Evolutionary conservation across 1,140 invertebrate species (phyloP), one percentile per base, ranked within the genome.

Genomic region (Phymastichus coffea): DNA sequence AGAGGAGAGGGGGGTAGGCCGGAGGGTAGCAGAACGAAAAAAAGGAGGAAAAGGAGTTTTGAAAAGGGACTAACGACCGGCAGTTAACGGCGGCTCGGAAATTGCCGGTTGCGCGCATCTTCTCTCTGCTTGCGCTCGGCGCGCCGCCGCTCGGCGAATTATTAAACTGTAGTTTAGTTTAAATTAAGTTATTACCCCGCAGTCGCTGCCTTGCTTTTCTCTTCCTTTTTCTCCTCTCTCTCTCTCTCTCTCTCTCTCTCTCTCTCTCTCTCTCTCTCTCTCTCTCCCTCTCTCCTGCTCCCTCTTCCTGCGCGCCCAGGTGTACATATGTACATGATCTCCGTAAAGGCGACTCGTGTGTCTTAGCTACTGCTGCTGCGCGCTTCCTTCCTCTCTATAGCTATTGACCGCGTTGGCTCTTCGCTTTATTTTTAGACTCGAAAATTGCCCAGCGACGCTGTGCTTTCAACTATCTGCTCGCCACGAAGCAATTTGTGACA

Each of bases 121-220:
- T 73, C 75, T 12, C 51, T 43, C 51, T 28, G 26, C 20, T 30
- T 37, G n/a, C 20, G 62, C 71, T 70, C 73, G 77, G 77, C 75
- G 71, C 74, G 71, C 68, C 74, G 74, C 44, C 15, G 19, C 19
- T 38, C 51, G 71, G 72, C 72, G 78, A 80, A 80, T 80, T 80
- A 80, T 80, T 80, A 80, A 80, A 80, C 77, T 79, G 78, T 80
- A 80, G 78, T 80, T 80, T 80, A 80, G 78, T 79, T 80, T 80
- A 79, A 80, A 80, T 80, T 80, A 80, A 80, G 78, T 80, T 80
- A 80, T 80, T 80, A 80, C 78, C 75, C 74, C 63, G 61, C 62
- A 67, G 61, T 68, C 70, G 66, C 73, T 68, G 65, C 57, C 62
- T 66, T 48, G 52, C 56, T 57, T 64, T 66, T 64, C 63, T 58